Conservation (phyloP, 1,140 invertebrate species). For the Nymphalis io region DNA sequence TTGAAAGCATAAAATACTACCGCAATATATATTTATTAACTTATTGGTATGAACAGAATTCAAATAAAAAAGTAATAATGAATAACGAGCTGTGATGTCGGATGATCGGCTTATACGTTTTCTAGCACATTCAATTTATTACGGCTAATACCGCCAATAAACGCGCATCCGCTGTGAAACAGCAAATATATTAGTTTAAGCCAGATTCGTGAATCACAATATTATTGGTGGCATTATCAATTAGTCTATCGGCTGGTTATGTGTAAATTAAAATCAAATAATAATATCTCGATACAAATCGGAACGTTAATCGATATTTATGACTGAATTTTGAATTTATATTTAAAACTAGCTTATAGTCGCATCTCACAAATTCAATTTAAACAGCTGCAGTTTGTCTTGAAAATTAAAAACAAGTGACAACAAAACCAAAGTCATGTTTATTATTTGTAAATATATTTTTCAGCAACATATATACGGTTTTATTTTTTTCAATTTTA, state of each 20-base stretch:
- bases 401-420: too few species aligned
- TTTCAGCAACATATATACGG: too few species aligned
- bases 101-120: conserved; percentile 30
- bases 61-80: conserved; percentile 17
- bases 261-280: conserved; percentile 6
- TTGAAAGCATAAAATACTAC: too few species aligned
- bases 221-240: conserved; percentile 21
- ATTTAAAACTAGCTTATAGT: background rate
- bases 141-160: conserved; percentile 26
- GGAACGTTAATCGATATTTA: conserved; percentile 5
- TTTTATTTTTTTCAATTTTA: too few species aligned
- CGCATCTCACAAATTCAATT: too few species aligned
- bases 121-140: conserved; percentile 27
- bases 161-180: conserved; percentile 23
- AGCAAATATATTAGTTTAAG: conserved; percentile 25
- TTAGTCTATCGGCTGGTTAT: conserved; percentile 2
- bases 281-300: background rate
- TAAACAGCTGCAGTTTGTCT: too few species aligned
- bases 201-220: conserved; percentile 23
- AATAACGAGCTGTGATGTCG: conserved; percentile 16
- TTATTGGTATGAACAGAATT: background rate
- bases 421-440: too few species aligned
- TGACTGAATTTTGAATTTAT: background rate
- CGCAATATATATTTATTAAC: too few species aligned
- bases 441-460: too few species aligned